phyloP scores from a whole-genome alignment of 2,888 invertebrate species.

The Acrobasis repandana region DNA sequence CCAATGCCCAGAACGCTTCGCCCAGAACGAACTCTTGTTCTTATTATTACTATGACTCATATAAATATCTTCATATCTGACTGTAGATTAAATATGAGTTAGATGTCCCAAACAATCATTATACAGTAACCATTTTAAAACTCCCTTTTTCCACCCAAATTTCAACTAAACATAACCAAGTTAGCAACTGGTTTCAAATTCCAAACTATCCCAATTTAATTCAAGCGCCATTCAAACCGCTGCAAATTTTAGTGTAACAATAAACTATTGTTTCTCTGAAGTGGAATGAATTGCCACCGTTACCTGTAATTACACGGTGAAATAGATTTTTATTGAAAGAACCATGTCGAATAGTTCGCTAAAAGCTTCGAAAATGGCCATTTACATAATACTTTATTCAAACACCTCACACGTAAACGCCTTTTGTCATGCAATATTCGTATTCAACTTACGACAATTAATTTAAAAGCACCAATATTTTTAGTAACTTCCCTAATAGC shows the following conservation, averaged over 20 bases:
- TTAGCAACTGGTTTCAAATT: conserved; percentile 36
- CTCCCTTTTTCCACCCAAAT: not conserved
- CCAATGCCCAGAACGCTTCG: no score
- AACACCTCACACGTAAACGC: conserved; percentile 44
- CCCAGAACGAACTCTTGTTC: no score
- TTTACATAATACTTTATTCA: conserved; percentile 54
- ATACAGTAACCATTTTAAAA: no score
- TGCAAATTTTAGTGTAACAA: conserved; percentile 41
- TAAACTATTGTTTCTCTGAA: conserved; percentile 40
- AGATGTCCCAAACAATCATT: no score
- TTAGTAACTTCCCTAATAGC: not conserved
- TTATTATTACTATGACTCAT: no score
- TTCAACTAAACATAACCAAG: not conserved
- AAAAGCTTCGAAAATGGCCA: conserved; percentile 53
- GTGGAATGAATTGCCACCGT: conserved; percentile 33
- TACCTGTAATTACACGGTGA: conserved; percentile 39
- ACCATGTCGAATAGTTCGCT: conserved; percentile 44
- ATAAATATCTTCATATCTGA: no score
- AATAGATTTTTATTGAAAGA: conserved; percentile 39
- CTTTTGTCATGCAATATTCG: conserved; percentile 48
- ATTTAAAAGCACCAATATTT: conserved; percentile 24
- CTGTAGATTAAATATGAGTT: no score
- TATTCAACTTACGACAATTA: conserved; percentile 28
- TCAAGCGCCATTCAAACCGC: conserved; percentile 40
- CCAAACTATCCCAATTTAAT: conserved; percentile 45